These are phyloP conservation scores for Iguana delicatissima DNA, from an alignment of 2,797 vertebrate species.

Conservation along the genomic window DNA sequence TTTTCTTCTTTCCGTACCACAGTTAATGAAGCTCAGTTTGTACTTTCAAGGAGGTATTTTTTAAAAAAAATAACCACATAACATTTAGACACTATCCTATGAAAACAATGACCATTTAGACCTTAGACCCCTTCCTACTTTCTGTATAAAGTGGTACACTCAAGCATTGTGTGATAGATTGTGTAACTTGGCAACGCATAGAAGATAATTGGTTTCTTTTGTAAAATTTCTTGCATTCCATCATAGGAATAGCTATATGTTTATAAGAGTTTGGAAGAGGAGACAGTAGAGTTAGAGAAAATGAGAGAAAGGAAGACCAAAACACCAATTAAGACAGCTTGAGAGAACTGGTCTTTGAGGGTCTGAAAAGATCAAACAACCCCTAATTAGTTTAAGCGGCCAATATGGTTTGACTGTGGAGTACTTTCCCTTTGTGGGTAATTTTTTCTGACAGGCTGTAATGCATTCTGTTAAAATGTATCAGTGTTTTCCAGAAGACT, in stretches of 20 bases:
- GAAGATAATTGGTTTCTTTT: neutral
- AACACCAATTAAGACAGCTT: neutral
- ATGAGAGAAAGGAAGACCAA: neutral
- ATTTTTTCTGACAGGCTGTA: conserved; percentile 26
- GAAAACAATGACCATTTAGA: neutral
- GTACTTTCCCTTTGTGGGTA: conserved; percentile 10
- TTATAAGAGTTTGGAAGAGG: neutral
- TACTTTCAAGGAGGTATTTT: neutral
- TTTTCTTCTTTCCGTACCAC: neutral
- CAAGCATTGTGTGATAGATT: neutral
- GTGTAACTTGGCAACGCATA: neutral
- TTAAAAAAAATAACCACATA: too few species aligned
- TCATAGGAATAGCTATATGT: rapidly evolving
- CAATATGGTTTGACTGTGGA: conserved; percentile 22
- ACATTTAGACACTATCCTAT: neutral
- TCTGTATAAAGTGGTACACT: neutral
- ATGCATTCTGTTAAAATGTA: conserved; percentile 2
- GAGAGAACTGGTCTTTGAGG: neutral
- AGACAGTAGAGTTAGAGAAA: too few species aligned
- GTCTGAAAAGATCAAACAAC: conserved; percentile 41
- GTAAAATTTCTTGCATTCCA: neutral
- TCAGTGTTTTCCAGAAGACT: conserved; percentile 36
- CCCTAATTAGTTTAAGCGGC: conserved; percentile 18
- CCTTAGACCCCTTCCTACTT: neutral
- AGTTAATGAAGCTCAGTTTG: neutral